Evolutionary conservation across 2,888 invertebrate genomes (phyloP), one percentile per base, ranked within the genome.

Genomic region (Parnassius apollo): DNA sequence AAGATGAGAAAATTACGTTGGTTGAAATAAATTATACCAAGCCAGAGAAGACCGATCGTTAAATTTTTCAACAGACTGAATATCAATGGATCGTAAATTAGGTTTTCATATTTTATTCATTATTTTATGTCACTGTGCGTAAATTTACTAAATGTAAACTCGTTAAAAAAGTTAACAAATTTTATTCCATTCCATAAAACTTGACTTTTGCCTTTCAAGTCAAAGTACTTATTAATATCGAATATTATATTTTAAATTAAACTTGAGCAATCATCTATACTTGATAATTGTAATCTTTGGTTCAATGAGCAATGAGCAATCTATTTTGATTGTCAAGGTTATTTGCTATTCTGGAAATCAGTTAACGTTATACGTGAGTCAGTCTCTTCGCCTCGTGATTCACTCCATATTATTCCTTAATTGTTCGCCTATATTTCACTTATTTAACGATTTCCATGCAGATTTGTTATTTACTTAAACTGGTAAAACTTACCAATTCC

Each of bases 301-400:
- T 64, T 62, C 55, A 63, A 57, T 66, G 65, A 65, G 68, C 68
- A 69, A 56, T 70, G 66, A 69, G 65, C 69, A 67, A 70, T 72
- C 68, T 70, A 69, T 66, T 73, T 73, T 72, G 71, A 78, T 75
- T 85, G 80, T 85, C 88, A 89, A 90, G 88, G 89, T 78, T 84
- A 84, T 72, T 76, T 74, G 79, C 82, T 86, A 83, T 89, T 90
- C 88, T 81, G 71, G 85, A 88, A 88, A 88, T 86, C 82, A 82
- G 77, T 86, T 84, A 85, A 80, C 82, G 77, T 80, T 79, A 76
- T 71, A 75, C 70, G 72, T 89, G 88, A 89, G 77, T 89, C 87
- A 89, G 82, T 77, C 70, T 69, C 66, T 72, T 71, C 68, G 66
- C 63, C 67, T 69, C 66, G 73, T 89, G 88, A 88, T 70, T 88